Percentiles rank a stretch among this genome's conserved stretches.
phyloP scores from a whole-genome alignment of 2,888 invertebrate species.

The Agrochola circellaris region DNA sequence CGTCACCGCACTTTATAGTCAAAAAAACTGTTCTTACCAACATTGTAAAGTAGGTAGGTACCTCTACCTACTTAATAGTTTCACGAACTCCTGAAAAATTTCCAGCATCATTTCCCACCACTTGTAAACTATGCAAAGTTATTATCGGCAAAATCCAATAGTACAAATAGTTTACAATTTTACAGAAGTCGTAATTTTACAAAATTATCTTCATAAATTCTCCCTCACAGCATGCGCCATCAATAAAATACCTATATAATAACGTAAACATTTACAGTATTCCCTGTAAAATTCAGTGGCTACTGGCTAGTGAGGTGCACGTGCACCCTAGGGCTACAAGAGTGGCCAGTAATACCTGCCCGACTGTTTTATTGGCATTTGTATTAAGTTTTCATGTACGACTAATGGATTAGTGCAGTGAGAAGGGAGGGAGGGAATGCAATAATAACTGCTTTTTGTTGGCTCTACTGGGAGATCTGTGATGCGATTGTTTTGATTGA shows the following conservation, averaged over 20 bases:
- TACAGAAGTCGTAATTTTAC: conserved; percentile 5
- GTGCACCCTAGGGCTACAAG: conserved; percentile 76
- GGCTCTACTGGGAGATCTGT: conserved; percentile 30
- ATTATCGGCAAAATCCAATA: not conserved
- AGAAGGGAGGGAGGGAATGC: conserved; percentile 72
- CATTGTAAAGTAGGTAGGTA: not conserved
- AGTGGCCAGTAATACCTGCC: conserved; percentile 76
- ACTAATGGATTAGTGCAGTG: conserved; percentile 87
- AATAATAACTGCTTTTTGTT: conserved; percentile 45
- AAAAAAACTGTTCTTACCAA: not conserved
- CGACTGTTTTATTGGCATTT: conserved; percentile 82
- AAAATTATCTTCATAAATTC: conserved; percentile 28
- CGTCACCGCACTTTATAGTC: not conserved
- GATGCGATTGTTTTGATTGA: conserved; percentile 36
- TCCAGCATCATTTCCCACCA: no score
- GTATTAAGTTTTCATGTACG: conserved; percentile 87
- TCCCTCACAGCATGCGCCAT: conserved; percentile 1
- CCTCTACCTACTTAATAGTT: not conserved
- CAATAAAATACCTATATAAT: conserved; percentile 55
- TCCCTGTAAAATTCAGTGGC: conserved; percentile 63
- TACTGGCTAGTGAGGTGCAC: conserved; percentile 63
- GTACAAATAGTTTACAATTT: not conserved
- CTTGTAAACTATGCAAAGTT: not conserved
- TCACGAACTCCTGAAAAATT: not conserved
- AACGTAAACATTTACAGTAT: conserved; percentile 57